These are phyloP conservation scores for Hydropotes inermis DNA, from an alignment of 2,113 vertebrate species.

Conservation along the genomic window DNA sequence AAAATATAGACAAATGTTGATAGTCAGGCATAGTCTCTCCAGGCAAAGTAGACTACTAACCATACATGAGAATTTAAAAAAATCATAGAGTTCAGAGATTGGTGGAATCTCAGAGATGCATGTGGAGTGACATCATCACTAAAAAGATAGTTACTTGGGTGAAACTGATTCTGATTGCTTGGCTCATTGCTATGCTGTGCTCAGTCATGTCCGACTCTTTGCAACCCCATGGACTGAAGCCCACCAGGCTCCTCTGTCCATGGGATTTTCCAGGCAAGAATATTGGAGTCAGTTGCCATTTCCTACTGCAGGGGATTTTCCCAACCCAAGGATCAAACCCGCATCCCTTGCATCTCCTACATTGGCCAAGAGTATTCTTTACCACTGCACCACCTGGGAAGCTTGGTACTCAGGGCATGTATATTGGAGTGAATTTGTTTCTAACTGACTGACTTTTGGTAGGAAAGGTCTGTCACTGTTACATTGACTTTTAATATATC, in stretches of 20 bases:
- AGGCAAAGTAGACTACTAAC: neutral
- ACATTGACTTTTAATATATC: neutral
- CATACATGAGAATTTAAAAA: neutral
- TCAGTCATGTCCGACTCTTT: neutral
- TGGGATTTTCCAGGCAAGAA: neutral
- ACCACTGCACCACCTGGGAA: neutral
- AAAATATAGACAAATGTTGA: neutral
- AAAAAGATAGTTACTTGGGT: neutral
- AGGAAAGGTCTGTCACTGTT: neutral
- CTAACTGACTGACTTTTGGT: neutral
- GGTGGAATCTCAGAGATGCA: neutral
- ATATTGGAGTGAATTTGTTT: neutral
- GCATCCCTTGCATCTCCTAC: neutral
- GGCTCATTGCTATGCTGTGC: neutral
- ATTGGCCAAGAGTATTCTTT: neutral
- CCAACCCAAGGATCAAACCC: neutral
- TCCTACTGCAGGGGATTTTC: neutral
- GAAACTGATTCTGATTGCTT: neutral
- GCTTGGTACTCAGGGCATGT: neutral
- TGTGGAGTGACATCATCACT: too few species aligned
- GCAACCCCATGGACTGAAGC: neutral
- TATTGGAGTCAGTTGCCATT: neutral
- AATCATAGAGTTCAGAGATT: neutral
- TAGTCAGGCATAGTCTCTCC: neutral
- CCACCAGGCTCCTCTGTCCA: neutral